Evolutionary conservation across 2,888 invertebrate genomes (phyloP), one percentile per base, ranked within the genome.

Genomic region (Agriopis aurantiaria): DNA sequence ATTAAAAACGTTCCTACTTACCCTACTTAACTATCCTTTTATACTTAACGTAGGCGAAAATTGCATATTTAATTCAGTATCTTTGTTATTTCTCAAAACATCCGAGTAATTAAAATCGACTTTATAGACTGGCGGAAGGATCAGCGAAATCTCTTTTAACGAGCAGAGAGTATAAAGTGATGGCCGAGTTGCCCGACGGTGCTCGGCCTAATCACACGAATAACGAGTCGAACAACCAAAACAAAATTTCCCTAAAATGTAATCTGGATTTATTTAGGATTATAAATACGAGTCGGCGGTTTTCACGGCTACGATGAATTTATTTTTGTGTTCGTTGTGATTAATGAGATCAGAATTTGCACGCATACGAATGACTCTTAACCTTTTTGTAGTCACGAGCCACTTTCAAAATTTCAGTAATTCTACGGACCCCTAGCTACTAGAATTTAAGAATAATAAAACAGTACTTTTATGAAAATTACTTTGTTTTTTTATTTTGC

Each of bases 211-310:
- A 73, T 78, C 75, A 75, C 66, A 73, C 74, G 53, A 71, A 71
- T 75, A 74, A 78, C 73, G 69, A 69, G 66, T 63, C 68, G 46
- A 70, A 60, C 68, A 70, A 68, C 68, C 71, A 72, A 77, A 74
- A 73, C 72, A 72, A 72, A 65, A 68, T 74, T 77, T 75, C 62
- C 70, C 65, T 59, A 69, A 70, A 73, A 71, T 74, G 68, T 75
- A 75, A 74, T 75, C 77, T 72, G 75, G 77, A 74, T 77, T 77
- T 75, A 75, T 75, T 74, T 75, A 77, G 77, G 77, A 75, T 77
- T 77, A 75, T 33, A 33, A 33, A 33, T 69, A 71, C 72, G 72
- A 74, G 72, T 72, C 75, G 63, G 69, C 73, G 77, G 74, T 73
- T 77, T 70, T 73, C 73, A 74, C 72, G 73, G 69, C 69, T 65